Base-by-base conservation (phyloP, 1,140 invertebrate species). In the Papilio helenus region DNA sequence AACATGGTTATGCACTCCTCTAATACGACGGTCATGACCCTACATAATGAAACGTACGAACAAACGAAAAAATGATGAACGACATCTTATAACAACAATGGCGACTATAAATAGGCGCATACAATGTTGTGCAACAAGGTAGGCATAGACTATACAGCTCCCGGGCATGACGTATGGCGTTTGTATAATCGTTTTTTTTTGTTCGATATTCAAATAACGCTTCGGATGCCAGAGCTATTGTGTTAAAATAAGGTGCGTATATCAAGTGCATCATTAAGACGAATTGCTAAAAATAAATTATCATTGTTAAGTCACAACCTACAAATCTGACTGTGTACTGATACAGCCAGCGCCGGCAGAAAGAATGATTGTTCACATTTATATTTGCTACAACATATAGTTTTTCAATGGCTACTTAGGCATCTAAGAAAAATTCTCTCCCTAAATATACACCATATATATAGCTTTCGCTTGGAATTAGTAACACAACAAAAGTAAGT, bases 1-100 rank as follows among this genome's bases (percentile, higher is more conserved):
- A 68, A 68, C 61, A 68, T 68, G 61, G 61, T 68, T 68, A 68
- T 68, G 61, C 61, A 68, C 61, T 68, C 14, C 61, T 68, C 61
- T 29, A 29, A 29, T 26, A 68, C 61, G 61, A 26, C 61, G 61
- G 61, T 68, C 61, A 68, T 68, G 61, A 68, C 61, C 61, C 61
- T 68, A 68, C 26, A 29, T 68, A 68, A 68, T 68, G 61, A 29
- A 68, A 68, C 20, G 23, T 14, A 61, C 58, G 58, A 26, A 12
- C n/a, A 61, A 61, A 61, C 61, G 23, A 68, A 68, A 68, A 68
- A 68, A 68, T 68, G 26, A 68, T 68, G 61, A 68, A 68, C 61
- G 61, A 68, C 20, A 61, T 61, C 23, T 68, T 68, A 68, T 68
- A 68, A 29, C 9, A 68, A 68, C 61, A 68, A 68, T 68, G 26